phyloP scores from a whole-genome alignment of 53 echinoderm and acorn worm genomes.

The Temnopleurus reevesii region DNA sequence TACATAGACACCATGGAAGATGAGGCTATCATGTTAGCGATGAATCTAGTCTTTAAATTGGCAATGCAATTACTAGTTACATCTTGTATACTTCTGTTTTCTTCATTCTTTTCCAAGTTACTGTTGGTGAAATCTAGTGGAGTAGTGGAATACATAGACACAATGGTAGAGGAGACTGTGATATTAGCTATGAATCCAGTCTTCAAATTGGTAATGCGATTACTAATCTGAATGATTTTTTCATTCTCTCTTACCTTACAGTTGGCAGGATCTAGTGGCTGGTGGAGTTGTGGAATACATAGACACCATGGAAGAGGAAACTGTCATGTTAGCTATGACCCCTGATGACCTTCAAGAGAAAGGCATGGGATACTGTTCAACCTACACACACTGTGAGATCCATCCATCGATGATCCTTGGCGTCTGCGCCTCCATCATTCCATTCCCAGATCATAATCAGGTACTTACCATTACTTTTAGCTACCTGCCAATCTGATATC shows the following conservation, averaged over 20 bases:
- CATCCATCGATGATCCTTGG: constrained; percentile 99
- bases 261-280: constrained; percentile 98
- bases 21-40: too few relatives aligned
- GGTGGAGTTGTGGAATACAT: constrained; percentile 98
- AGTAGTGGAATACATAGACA: constrained; percentile 97
- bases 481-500: too few relatives aligned
- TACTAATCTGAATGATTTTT: not conserved
- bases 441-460: constrained; percentile 99
- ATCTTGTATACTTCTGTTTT: not conserved
- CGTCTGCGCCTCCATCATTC: constrained; percentile 98
- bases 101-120: not conserved
- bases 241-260: constrained; percentile 3
- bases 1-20: too few relatives aligned
- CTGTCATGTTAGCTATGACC: constrained; percentile 96
- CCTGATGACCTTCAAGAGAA: constrained; percentile 91
- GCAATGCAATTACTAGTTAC: too few relatives aligned
- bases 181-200: constrained; percentile 84
- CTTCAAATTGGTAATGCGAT: not conserved
- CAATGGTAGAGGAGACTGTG: constrained; percentile 94
- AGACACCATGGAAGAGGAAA: constrained; percentile 96
- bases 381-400: constrained; percentile 98
- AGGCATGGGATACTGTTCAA: constrained; percentile 91
- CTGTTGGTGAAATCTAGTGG: constrained; percentile 99
- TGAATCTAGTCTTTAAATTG: too few relatives aligned
- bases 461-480: too few relatives aligned